Base-by-base conservation (phyloP, 2,113 vertebrate species). In the Otolemur garnettii region DNA sequence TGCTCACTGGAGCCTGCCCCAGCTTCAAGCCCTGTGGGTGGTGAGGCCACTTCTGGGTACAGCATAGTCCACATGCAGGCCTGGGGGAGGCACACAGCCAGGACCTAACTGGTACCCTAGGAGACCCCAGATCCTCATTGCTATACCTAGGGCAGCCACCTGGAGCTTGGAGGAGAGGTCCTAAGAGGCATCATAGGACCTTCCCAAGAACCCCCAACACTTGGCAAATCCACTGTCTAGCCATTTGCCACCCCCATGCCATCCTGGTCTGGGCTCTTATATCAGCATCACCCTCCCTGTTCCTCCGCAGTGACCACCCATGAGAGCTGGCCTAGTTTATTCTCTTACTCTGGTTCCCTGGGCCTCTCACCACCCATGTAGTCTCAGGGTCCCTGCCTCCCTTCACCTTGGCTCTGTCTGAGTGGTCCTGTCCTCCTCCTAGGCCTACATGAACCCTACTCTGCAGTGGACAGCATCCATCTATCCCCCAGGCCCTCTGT, bases 231-330 rank as follows among this genome's bases (percentile, higher is more conserved):
- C 19, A 19, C 83, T 13, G 6, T 18, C 35, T 11, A 2, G 62
- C 30, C 1, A 0, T n/a, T 59, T 26, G 10, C 21, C 5, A 4
- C 35, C 33, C 15, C 4, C 45, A 4, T 59, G n/a, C 82, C 17
- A 3, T 72, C 55, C 72, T 55, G 55, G 42, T 64, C n/a, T 80
- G 55, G 55, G 28, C 82, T 55, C 22, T 62, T 8, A 7, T 22
- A 8, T 30, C 57, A n/a, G 28, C 1, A 4, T 42, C 7, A 33
- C 38, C 75, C 8, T 57, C 42, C 42, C 55, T 11, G 0, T 33
- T 4, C 1, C 35, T 83, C 60, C 13, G 11, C 33, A 13, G 69
- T 60, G 83, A 60, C 7, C 0, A 2, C 59, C 55, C 21, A 0
- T n/a, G 33, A 22, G 50, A 57, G 68, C 62, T 22, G 60, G 2